A percentile compares a stretch with the other conserved stretches of the same genome.
Evolutionary conservation across 2,888 invertebrate genomes (phyloP).

Genomic region (Nycteola revayana): DNA sequence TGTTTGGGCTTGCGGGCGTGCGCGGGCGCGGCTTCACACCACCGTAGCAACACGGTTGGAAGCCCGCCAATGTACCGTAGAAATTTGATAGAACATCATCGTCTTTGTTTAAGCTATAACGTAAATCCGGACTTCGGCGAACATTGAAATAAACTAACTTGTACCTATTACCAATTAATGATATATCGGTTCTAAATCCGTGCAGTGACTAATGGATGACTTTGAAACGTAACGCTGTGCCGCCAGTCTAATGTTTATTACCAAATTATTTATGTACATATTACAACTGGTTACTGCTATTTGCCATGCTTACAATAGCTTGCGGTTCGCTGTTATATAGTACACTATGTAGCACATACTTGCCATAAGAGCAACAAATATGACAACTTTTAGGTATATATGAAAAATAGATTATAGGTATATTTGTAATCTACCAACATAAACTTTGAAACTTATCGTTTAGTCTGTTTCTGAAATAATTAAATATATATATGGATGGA

Average conservation of each 20-base stretch:
- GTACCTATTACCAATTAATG: slow-evolving; percentile 28
- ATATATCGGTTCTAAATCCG: slow-evolving; percentile 36
- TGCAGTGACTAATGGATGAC: slow-evolving; percentile 38
- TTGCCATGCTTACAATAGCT: slow-evolving; percentile 28
- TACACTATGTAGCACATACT: no score
- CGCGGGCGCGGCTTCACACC: slow-evolving; percentile 20
- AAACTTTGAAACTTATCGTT: no score
- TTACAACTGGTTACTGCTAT: slow-evolving; percentile 35
- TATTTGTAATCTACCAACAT: no score
- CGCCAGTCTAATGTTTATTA: slow-evolving; percentile 40
- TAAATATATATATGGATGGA: no score
- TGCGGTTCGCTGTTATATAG: no score
- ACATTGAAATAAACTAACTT: slow-evolving; percentile 26
- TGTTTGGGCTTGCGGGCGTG: slow-evolving; percentile 20
- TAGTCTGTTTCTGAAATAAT: no score
- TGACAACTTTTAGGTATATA: no score
- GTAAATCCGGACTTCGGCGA: slow-evolving; percentile 37
- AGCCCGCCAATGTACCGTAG: slow-evolving; percentile 58
- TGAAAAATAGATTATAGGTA: no score
- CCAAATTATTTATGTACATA: slow-evolving; percentile 40
- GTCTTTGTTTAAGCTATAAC: slow-evolving; percentile 55
- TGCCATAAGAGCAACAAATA: no score
- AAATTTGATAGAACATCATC: slow-evolving; percentile 44
- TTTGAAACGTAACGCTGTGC: slow-evolving; percentile 31
- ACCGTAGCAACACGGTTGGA: slow-evolving; percentile 63